Evolutionary conservation across 2,797 vertebrate species (phyloP).

Genomic region (Crenuchus spilurus): DNA sequence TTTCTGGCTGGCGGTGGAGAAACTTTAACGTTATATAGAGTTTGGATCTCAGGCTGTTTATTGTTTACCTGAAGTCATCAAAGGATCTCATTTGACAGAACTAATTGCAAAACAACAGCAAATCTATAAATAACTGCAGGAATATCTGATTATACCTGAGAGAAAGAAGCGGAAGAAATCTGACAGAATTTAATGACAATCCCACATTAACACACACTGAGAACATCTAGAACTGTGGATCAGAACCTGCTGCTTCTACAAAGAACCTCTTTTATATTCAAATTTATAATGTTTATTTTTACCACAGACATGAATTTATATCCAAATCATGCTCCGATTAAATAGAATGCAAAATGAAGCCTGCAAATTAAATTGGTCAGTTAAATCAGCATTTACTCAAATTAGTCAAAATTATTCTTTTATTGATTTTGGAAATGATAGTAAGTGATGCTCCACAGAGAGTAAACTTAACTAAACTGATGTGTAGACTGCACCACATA

Average conservation of each 20-base stretch:
- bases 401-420: too few relatives aligned
- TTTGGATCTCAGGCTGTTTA: neutral
- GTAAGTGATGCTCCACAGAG: too few relatives aligned
- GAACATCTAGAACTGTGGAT: constrained; percentile 73
- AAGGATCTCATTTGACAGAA: constrained; percentile 43
- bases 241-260: constrained; percentile 62
- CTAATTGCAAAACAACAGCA: constrained; percentile 66
- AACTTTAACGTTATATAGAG: too few relatives aligned
- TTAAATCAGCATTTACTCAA: too few relatives aligned
- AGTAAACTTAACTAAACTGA: too few relatives aligned
- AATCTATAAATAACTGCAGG: constrained; percentile 74
- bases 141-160: constrained; percentile 63
- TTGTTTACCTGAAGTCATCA: constrained; percentile 24
- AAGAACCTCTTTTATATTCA: neutral
- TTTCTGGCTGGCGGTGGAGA: too few relatives aligned
- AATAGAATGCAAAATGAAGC: too few relatives aligned
- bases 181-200: constrained; percentile 74
- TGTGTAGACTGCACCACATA: too few relatives aligned
- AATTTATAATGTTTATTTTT: constrained; percentile 7
- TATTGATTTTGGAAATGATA: too few relatives aligned
- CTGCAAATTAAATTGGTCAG: too few relatives aligned
- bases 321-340: too few relatives aligned
- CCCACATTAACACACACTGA: constrained; percentile 53
- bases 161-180: constrained; percentile 70
- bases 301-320: neutral